Evolutionary conservation across 2,888 invertebrate species (phyloP), one percentile per base, ranked within the genome.

Genomic region (Zygothrica quintamaculata): DNA sequence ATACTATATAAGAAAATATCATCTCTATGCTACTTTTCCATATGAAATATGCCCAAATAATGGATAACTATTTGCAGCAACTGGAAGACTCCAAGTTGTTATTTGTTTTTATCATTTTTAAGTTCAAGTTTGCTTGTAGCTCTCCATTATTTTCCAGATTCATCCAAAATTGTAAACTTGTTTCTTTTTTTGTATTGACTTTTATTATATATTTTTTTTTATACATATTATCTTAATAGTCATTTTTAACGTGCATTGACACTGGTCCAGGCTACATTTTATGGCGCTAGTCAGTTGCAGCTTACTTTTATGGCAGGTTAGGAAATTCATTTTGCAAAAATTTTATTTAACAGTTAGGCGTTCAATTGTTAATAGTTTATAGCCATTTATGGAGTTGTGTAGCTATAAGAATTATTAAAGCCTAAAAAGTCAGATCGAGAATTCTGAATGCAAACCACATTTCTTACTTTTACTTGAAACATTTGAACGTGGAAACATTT

Each of bases 151-250:
- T 57, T 62, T 51, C 39, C 59, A 52, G 65, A 42, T 50, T 52
- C 39, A 59, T 40, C 85, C 80, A 73, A 79, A 85, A 75, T 55
- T 46, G 76, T 50, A 76, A 78, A 76, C 86, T 79, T 64, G 61
- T 64, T 65, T 40, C 34, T 59, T 53, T 64, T 33, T 50, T 55
- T 22, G 13, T 36, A 11, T 2, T 31, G 13, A 3, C n/a, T 36
- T 13, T 36, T 36, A 2, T 13, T 36, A 9, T 36, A 1, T 36
- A 1, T 36, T 12, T 36, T 12, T 9, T 6, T 9, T 3, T 36
- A 9, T 36, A 36, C 13, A 3, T 26, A 16, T 29, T 9, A 11
- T 40, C 43, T 31, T 34, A 7, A 39, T 37, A 8, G 29, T n/a
- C n/a, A n/a, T 22, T 22, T 22, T 7, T 31, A 36, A 48, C 64